These are phyloP conservation scores for Desmodus rotundus DNA, from an alignment of 2,113 vertebrate genomes.

Conservation along the genomic window DNA sequence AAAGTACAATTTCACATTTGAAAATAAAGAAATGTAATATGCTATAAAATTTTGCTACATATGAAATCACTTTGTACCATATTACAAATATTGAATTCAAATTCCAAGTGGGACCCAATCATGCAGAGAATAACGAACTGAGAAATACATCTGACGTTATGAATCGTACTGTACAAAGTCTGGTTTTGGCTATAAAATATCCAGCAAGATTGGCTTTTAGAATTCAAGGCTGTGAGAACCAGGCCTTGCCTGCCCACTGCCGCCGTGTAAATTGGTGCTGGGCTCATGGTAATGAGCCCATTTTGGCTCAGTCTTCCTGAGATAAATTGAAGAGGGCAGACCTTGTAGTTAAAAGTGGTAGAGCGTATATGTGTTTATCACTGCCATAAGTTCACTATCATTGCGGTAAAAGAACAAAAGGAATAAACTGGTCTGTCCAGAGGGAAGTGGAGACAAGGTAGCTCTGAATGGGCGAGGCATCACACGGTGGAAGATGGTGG, in stretches of 20 bases:
- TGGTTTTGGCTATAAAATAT: background rate
- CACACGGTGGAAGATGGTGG: background rate
- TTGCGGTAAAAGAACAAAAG: background rate
- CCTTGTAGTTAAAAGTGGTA: background rate
- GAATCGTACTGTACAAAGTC: background rate
- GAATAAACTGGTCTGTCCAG: background rate
- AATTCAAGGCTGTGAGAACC: background rate
- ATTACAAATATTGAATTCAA: background rate
- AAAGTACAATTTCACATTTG: slow-evolving; percentile 5
- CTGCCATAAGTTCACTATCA: background rate
- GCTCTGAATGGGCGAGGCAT: background rate
- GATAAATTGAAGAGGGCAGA: background rate
- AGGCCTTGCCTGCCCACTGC: background rate
- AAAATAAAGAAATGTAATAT: slow-evolving; percentile 14
- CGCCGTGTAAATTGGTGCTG: accelerated
- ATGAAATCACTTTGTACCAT: background rate
- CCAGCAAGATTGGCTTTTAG: background rate
- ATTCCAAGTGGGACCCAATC: background rate
- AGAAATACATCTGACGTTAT: background rate
- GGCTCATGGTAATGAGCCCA: background rate
- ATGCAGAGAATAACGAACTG: background rate
- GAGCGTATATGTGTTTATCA: background rate
- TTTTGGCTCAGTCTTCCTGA: background rate
- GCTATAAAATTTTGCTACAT: background rate
- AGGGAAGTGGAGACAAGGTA: background rate